Conservation (phyloP, 2,797 vertebrate species). For the Scomberomorus guttatus region DNA sequence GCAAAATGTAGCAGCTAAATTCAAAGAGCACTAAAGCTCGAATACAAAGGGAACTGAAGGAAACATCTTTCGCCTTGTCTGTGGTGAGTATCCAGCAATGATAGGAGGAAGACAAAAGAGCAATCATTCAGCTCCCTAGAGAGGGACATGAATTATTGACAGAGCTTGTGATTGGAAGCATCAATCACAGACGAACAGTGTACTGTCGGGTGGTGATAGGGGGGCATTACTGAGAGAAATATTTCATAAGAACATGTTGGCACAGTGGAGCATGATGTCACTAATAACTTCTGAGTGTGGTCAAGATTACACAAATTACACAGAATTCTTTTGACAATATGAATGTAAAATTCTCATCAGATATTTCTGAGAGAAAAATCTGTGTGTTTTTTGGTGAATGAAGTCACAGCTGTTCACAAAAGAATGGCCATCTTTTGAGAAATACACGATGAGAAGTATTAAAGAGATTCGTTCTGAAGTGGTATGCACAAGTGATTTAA, state of each 20-base stretch:
- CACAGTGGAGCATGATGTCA: slow-evolving; percentile 20
- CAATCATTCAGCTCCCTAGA: neutral
- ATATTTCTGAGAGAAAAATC: neutral
- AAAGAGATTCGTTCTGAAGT: neutral
- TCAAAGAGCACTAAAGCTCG: neutral
- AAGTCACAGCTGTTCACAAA: neutral
- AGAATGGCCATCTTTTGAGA: neutral
- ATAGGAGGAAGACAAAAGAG: neutral
- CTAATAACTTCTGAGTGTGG: neutral
- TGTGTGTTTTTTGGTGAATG: neutral
- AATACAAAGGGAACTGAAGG: neutral
- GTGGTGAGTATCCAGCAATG: neutral
- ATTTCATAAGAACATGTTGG: slow-evolving; percentile 37
- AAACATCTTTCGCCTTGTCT: neutral
- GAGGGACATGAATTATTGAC: slow-evolving; percentile 56
- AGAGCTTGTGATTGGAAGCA: slow-evolving; percentile 43
- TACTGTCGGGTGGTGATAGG: neutral
- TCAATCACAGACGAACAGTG: slow-evolving; percentile 26
- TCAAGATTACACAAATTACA: neutral
- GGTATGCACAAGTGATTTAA: neutral
- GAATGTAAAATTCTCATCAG: neutral
- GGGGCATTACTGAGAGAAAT: slow-evolving; percentile 24
- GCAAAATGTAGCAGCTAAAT: neutral
- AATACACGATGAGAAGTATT: neutral
- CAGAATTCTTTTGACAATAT: neutral